These are phyloP conservation scores for Melanaphis sacchari DNA, from an alignment of 1,140 invertebrate species.

Conservation along the genomic window DNA sequence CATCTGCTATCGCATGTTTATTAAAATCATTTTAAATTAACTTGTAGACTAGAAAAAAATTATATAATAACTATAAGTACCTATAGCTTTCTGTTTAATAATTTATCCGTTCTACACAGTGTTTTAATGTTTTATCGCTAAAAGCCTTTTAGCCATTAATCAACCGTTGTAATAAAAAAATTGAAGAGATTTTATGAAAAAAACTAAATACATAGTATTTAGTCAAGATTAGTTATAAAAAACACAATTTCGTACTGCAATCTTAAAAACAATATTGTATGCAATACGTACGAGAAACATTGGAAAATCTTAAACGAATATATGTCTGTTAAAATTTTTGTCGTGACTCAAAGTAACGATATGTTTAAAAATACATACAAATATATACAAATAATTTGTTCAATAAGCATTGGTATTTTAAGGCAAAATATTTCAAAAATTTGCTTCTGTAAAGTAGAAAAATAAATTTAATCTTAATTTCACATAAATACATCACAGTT, in stretches of 20 bases:
- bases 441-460: too few relatives aligned
- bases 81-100: not conserved
- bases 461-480: too few relatives aligned
- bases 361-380: too few relatives aligned
- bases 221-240: not conserved
- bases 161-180: not conserved
- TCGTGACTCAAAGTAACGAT: not conserved
- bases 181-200: not conserved
- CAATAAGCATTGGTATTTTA: too few relatives aligned
- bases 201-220: not conserved
- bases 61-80: not conserved
- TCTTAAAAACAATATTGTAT: not conserved
- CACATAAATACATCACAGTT: too few relatives aligned
- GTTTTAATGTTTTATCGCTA: not conserved
- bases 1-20: not conserved
- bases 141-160: not conserved
- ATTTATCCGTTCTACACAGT: not conserved
- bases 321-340: not conserved
- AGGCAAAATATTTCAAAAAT: too few relatives aligned
- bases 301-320: not conserved
- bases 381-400: too few relatives aligned
- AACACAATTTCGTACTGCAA: not conserved
- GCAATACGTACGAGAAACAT: not conserved
- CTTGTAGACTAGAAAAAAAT: not conserved
- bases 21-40: constrained; percentile 11